Conservation (phyloP, 2,888 invertebrate species). For the Lepidochrysops patricia region DNA sequence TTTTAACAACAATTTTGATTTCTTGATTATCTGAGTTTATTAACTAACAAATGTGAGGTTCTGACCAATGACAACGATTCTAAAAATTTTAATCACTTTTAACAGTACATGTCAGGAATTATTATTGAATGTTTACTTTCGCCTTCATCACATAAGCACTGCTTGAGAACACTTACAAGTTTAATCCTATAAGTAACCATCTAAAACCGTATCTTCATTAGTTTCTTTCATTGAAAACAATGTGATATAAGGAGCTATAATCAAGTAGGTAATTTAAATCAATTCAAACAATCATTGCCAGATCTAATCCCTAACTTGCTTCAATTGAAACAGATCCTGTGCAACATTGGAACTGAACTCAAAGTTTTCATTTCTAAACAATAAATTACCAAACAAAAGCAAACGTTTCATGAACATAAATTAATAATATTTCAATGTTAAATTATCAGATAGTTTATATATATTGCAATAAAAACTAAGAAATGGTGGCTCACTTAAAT, state of each 20-base stretch:
- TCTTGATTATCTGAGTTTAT: neutral
- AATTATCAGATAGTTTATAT: too few species aligned
- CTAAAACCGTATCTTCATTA: neutral
- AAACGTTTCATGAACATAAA: too few species aligned
- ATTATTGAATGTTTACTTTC: neutral
- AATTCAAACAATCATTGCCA: neutral
- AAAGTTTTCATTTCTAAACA: neutral
- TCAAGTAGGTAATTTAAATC: neutral
- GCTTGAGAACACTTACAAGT: conserved; percentile 2
- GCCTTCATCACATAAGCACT: neutral
- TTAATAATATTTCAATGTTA: too few species aligned
- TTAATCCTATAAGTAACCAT: neutral
- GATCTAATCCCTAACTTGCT: neutral
- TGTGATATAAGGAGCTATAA: neutral
- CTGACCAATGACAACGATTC: neutral
- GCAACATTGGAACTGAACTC: neutral
- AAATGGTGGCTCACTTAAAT: too few species aligned
- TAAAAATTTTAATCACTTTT: neutral
- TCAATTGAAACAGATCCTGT: neutral
- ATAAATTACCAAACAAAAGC: conserved; percentile 3
- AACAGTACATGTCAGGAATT: neutral
- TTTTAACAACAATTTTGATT: too few species aligned
- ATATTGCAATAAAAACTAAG: too few species aligned
- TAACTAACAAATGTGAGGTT: neutral
- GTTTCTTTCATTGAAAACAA: neutral